phyloP scores from a whole-genome alignment of 2,797 vertebrate species.

The Microctenopoma steveboyesi region DNA sequence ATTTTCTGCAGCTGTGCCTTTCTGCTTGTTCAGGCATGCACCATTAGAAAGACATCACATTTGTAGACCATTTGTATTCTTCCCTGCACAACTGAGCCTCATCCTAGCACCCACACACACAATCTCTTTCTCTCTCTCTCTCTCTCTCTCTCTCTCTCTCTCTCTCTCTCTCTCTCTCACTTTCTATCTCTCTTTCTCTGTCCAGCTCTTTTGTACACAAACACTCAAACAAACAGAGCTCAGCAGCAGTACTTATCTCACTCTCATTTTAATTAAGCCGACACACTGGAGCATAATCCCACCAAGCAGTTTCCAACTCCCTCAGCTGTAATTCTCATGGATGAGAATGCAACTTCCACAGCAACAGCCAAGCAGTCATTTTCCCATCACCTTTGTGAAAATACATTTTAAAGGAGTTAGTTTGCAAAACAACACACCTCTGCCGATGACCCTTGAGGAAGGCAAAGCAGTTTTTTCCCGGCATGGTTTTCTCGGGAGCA shows the following conservation, averaged over 20 bases:
- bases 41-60: slow-evolving; percentile 48
- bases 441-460: slow-evolving; percentile 80
- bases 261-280: slow-evolving; percentile 73
- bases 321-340: slow-evolving; percentile 48
- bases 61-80: slow-evolving; percentile 56
- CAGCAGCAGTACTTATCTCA: slow-evolving; percentile 66
- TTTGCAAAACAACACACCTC: slow-evolving; percentile 68
- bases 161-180: slow-evolving; percentile 12
- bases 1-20: slow-evolving; percentile 24
- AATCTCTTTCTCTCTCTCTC: slow-evolving; percentile 6
- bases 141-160: slow-evolving; percentile 18
- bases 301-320: slow-evolving; percentile 38
- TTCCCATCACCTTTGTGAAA: neutral
- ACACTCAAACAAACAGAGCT: slow-evolving; percentile 62
- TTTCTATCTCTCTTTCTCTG: slow-evolving; percentile 14
- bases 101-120: slow-evolving; percentile 28
- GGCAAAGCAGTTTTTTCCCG: slow-evolving; percentile 81
- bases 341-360: slow-evolving; percentile 36
- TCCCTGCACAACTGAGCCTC: slow-evolving; percentile 16
- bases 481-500: slow-evolving; percentile 69
- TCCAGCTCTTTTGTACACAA: slow-evolving; percentile 37
- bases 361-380: slow-evolving; percentile 24
- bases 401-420: neutral
- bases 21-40: slow-evolving; percentile 38
- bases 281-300: slow-evolving; percentile 56